Evolutionary conservation across 2,888 invertebrate genomes (phyloP).

Genomic region (Invenusta paracnida): DNA sequence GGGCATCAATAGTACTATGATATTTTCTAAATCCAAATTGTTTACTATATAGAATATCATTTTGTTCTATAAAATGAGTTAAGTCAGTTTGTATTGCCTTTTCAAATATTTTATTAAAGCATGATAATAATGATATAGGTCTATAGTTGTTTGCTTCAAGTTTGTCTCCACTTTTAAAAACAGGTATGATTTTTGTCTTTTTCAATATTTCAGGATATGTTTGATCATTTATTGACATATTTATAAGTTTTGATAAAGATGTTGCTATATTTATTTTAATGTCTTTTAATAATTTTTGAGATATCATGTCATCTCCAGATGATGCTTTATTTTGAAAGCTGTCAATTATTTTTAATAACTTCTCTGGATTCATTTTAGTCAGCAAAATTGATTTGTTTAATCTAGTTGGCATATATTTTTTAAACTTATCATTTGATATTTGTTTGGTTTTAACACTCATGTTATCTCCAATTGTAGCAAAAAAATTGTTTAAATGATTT

Average conservation of each 20-base stretch:
- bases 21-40: neutral
- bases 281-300: neutral
- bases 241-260: neutral
- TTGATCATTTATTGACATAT: too few species aligned
- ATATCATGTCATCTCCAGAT: neutral
- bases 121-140: too few species aligned
- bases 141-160: too few species aligned
- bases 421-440: neutral
- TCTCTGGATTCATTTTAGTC: neutral
- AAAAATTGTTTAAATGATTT: neutral
- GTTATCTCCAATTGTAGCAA: neutral
- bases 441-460: neutral
- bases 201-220: too few species aligned
- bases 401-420: neutral
- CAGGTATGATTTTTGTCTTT: too few species aligned
- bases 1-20: neutral
- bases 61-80: neutral
- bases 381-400: neutral
- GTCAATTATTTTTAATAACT: neutral
- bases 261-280: neutral
- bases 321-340: neutral
- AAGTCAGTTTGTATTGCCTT: neutral
- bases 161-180: too few species aligned
- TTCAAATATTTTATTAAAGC: neutral
- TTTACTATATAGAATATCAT: neutral